Conservation (phyloP, 2,888 invertebrate species). For the Callyntrura sp. region DNA sequence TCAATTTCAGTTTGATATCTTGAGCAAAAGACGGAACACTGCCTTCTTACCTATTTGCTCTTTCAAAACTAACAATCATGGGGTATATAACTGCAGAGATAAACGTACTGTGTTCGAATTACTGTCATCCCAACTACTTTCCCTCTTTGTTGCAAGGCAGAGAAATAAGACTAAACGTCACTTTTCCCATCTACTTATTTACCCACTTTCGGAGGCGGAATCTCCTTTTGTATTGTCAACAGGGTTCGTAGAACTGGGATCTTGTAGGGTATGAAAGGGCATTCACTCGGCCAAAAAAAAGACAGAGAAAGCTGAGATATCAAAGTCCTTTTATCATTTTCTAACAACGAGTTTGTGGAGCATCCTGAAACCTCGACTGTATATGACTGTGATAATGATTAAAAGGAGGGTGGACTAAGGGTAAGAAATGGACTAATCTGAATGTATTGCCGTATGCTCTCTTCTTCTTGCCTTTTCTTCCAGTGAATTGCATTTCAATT, state of each 20-base stretch:
- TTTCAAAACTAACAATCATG: too few relatives aligned
- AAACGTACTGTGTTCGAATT: not conserved
- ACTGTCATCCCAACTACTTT: not conserved
- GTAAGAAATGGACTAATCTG: slow-evolving; percentile 18
- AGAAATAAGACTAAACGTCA: slow-evolving; percentile 65
- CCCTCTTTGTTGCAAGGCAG: not conserved
- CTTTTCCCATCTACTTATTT: slow-evolving; percentile 61
- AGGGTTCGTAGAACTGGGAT: not conserved
- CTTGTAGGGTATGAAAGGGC: too few relatives aligned
- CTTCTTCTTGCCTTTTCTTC: not conserved
- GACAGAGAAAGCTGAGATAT: not conserved
- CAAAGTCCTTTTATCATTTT: slow-evolving; percentile 29
- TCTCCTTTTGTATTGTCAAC: not conserved
- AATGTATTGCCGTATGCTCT: slow-evolving; percentile 46
- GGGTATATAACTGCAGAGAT: too few relatives aligned
- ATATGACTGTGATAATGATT: not conserved
- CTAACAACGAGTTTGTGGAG: not conserved
- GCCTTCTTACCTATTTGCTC: too few relatives aligned
- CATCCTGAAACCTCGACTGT: not conserved
- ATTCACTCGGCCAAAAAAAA: too few relatives aligned
- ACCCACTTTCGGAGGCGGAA: slow-evolving; percentile 47
- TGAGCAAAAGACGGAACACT: too few relatives aligned
- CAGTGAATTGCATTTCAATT: slow-evolving; percentile 54
- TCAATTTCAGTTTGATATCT: too few relatives aligned
- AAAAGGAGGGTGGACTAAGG: not conserved